These are phyloP conservation scores for Chrysodeixis includens DNA, from an alignment of 2,888 invertebrate species.

Conservation along the genomic window DNA sequence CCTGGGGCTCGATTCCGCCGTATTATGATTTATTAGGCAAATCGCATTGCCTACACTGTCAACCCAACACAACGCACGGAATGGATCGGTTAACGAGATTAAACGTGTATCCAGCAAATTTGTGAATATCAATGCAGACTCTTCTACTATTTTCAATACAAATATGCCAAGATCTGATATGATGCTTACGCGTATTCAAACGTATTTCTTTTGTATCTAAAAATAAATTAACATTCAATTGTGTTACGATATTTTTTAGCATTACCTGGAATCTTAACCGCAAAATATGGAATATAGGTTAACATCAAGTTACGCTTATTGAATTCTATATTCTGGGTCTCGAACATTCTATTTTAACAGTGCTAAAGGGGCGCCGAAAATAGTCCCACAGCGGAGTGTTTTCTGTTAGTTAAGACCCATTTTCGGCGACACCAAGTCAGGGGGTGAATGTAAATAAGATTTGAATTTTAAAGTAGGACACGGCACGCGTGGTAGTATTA, in stretches of 20 bases:
- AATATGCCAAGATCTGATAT: neutral
- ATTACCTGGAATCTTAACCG: neutral
- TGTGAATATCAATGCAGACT: conserved; percentile 22
- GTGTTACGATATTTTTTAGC: neutral
- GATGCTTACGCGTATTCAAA: neutral
- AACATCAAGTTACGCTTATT: conserved; percentile 67
- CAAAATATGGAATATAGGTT: conserved; percentile 29
- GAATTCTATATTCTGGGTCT: conserved; percentile 80
- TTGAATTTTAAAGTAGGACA: conserved; percentile 81
- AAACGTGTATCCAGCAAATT: conserved; percentile 29
- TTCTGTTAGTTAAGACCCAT: conserved; percentile 77
- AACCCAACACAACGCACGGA: conserved; percentile 50
- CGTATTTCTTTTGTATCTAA: neutral
- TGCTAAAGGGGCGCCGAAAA: conserved; percentile 79
- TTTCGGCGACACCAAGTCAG: conserved; percentile 72
- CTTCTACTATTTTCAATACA: conserved; percentile 6
- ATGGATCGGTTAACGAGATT: conserved; percentile 47
- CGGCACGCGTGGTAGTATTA: conserved; percentile 56
- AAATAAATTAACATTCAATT: neutral
- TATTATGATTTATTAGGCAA: conserved; percentile 64
- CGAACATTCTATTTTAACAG: conserved; percentile 81
- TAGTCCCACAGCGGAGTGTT: conserved; percentile 76
- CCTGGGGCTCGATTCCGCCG: conserved; percentile 44
- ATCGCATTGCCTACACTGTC: conserved; percentile 61
- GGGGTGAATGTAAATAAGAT: conserved; percentile 85